A percentile compares a stretch with the other conserved stretches of the same genome.
These are phyloP conservation scores for Poeciliopsis presidionis DNA, from an alignment of 2,797 vertebrate genomes.

Conservation along the genomic window DNA sequence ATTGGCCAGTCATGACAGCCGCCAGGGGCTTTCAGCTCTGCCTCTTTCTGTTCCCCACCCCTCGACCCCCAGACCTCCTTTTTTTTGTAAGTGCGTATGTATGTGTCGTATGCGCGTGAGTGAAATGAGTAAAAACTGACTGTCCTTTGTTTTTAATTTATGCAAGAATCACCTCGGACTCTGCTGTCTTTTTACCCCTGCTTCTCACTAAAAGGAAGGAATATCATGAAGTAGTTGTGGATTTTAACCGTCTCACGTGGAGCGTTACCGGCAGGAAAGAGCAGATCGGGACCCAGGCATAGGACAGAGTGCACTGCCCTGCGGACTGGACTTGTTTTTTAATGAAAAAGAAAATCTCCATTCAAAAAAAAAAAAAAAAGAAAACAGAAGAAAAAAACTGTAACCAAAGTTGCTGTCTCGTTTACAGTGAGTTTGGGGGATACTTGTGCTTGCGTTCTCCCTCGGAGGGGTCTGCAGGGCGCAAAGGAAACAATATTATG, in stretches of 20 bases:
- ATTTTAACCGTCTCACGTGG: constrained; percentile 69
- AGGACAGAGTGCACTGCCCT: constrained; percentile 88
- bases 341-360: constrained; percentile 71
- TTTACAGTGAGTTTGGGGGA: constrained; percentile 99
- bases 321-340: constrained; percentile 83
- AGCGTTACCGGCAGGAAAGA: constrained; percentile 66
- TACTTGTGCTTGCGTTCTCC: constrained; percentile 81
- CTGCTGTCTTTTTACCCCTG: constrained; percentile 89
- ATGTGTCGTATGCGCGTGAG: constrained; percentile 80
- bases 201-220: constrained; percentile 91
- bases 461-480: constrained; percentile 57
- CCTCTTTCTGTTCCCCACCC: constrained; percentile 65
- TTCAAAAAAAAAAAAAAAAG: constrained; percentile 51
- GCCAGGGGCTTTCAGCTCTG: constrained; percentile 82
- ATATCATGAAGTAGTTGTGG: constrained; percentile 82
- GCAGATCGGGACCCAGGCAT: constrained; percentile 82
- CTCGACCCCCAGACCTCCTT: constrained; percentile 40
- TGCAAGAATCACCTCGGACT: constrained; percentile 99
- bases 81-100: constrained; percentile 54
- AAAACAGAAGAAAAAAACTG: constrained; percentile 80
- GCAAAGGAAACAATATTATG: constrained; percentile 76
- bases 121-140: constrained; percentile 90
- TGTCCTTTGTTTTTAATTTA: constrained; percentile 93
- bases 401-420: constrained; percentile 99
- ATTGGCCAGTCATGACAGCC: constrained; percentile 99